Conservation (phyloP, 2,113 vertebrate genomes). For the Ochotona curzoniae region DNA sequence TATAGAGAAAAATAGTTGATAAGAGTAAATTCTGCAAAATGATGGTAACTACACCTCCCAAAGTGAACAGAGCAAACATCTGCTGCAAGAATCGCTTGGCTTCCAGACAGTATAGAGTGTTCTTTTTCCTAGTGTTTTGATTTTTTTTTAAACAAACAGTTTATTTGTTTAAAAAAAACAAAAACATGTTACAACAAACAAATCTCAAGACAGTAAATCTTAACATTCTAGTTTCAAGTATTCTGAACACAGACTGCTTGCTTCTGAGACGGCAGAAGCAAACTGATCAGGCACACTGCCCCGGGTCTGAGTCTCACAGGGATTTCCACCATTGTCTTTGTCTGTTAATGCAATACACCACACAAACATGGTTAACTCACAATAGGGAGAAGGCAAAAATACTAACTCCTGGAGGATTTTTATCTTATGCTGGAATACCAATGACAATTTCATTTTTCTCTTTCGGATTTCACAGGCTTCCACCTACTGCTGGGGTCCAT, state of each 20-base stretch:
- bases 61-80: slow-evolving; percentile 83
- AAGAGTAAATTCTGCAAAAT: slow-evolving; percentile 79
- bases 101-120: slow-evolving; percentile 73
- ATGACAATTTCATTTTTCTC: slow-evolving; percentile 23
- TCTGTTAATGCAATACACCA: slow-evolving; percentile 12
- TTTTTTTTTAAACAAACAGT: neutral
- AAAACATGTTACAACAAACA: neutral
- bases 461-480: slow-evolving; percentile 39
- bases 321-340: slow-evolving; percentile 46
- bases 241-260: slow-evolving; percentile 23
- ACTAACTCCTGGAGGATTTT: neutral
- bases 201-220: slow-evolving; percentile 43
- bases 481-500: slow-evolving; percentile 29
- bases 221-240: slow-evolving; percentile 46
- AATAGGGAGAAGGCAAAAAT: neutral
- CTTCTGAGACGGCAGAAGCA: slow-evolving; percentile 63
- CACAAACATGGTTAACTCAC: slow-evolving; percentile 38
- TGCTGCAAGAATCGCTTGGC: slow-evolving; percentile 83
- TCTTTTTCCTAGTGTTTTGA: slow-evolving; percentile 43
- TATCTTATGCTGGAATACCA: neutral
- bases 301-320: slow-evolving; percentile 29
- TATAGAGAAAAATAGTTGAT: slow-evolving; percentile 60
- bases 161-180: neutral
- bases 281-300: slow-evolving; percentile 51
- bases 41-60: slow-evolving; percentile 74